These are phyloP conservation scores for Eupithecia centaureata DNA, from an alignment of 2,888 invertebrate genomes.

Conservation along the genomic window DNA sequence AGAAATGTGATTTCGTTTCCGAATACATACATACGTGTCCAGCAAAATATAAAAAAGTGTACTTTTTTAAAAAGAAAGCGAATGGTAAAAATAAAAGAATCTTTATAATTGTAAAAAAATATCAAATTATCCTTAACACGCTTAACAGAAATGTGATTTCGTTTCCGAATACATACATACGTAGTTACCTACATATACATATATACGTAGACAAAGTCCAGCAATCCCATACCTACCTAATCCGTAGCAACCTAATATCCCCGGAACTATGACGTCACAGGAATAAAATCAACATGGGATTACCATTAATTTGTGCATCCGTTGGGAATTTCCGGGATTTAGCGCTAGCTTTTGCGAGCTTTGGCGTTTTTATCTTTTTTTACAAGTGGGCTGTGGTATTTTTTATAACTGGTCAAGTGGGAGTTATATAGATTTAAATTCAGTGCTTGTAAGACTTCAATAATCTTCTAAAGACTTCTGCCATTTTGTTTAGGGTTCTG, in stretches of 20 bases:
- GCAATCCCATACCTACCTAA: conserved; percentile 6
- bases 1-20: too few relatives aligned
- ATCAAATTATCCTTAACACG: too few relatives aligned
- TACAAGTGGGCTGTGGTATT: background rate
- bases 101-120: too few relatives aligned
- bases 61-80: too few relatives aligned
- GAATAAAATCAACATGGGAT: conserved; percentile 46
- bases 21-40: too few relatives aligned
- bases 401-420: background rate
- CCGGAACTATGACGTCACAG: conserved; percentile 40
- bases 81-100: too few relatives aligned
- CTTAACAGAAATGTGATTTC: too few relatives aligned
- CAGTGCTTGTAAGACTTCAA: too few relatives aligned
- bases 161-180: too few relatives aligned
- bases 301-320: conserved; percentile 41
- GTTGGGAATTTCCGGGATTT: conserved; percentile 25
- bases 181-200: background rate
- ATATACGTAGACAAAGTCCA: background rate
- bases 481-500: too few relatives aligned
- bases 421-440: background rate
- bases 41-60: too few relatives aligned
- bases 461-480: too few relatives aligned
- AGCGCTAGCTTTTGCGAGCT: conserved; percentile 10
- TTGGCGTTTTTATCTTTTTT: conserved; percentile 9
- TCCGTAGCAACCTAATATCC: conserved; percentile 25